Percentiles rank a stretch among this genome's conserved stretches.
Conservation (phyloP, 2,797 vertebrate species). For the Lagocephalus sceleratus region DNA sequence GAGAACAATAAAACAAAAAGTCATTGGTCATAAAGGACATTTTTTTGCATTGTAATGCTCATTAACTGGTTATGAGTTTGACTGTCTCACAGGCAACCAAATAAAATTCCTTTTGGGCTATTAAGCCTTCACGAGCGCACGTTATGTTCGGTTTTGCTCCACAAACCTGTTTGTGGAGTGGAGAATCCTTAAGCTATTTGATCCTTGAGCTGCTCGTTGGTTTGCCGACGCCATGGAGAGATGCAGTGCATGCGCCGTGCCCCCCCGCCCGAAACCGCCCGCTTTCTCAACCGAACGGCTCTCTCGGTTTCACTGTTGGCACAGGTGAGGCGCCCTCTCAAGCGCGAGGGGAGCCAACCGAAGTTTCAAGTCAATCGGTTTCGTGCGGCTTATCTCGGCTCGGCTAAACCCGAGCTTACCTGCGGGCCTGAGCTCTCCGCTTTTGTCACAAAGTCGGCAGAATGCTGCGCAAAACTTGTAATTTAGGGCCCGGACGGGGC, state of each 20-base stretch:
- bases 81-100: conserved; percentile 28
- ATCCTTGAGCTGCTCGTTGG: conserved; percentile 6
- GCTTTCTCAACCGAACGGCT: neutral
- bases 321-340: conserved; percentile 3
- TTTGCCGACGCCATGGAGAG: conserved; percentile 3
- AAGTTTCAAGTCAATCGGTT: too few species aligned
- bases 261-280: neutral
- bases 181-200: neutral
- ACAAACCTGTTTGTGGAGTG: conserved; percentile 17
- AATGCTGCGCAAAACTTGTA: too few species aligned
- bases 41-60: conserved; percentile 26
- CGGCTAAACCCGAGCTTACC: too few species aligned
- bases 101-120: conserved; percentile 23
- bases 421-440: too few species aligned
- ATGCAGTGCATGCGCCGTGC: neutral
- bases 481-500: conserved; percentile 1
- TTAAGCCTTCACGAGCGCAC: conserved; percentile 1
- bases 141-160: conserved; percentile 9
- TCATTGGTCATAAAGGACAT: conserved; percentile 13
- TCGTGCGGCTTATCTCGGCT: too few species aligned
- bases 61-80: conserved; percentile 33
- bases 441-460: too few species aligned
- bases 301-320: neutral
- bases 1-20: conserved; percentile 11
- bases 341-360: neutral